Evolutionary conservation across 2,113 vertebrate species (phyloP), one percentile per base, ranked within the genome.

Genomic region (Cyanistes caeruleus): DNA sequence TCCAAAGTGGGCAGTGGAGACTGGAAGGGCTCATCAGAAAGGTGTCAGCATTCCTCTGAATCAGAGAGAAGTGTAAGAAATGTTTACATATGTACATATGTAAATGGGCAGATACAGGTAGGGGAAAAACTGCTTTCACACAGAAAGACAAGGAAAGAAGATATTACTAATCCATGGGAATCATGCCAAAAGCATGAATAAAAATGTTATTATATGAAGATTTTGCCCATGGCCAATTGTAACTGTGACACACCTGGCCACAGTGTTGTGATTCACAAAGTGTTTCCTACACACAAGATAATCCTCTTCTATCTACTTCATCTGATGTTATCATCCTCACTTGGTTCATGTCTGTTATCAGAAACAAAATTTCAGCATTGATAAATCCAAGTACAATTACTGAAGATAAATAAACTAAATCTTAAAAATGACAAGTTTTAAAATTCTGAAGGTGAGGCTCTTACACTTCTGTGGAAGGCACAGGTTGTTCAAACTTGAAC

Each of bases 171-270:
- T 70, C 68, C 22, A 78, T 1, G 1, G 37, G 74, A 74, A 67
- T 63, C n/a, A 62, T 74, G 81, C 37, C 64, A 91, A 87, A 93
- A 74, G 15, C 21, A 67, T 25, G 31, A 78, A 84, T 49, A 60
- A 74, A 93, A 89, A n/a, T 51, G 4, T 35, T 44, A n/a, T 15
- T 69, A 11, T 53, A 17, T 1, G 2, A 84, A 58, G 44, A 70
- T 17, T 65, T 25, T 74, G 59, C 58, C 84, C 49, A 15, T 18
- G 43, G 73, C 60, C 25, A 86, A 30, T 3, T 87, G 68, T n/a
- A n/a, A 63, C 39, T 46, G 16, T n/a, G 48, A 59, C 65, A 63
- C 73, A 72, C 30, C 48, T 91, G 80, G 46, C 28, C 59, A 60
- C 56, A 33, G 11, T 16, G 23, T 8, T 69, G n/a, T 56, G 55